Base-by-base conservation (phyloP, 2,888 invertebrate genomes). In the Drosophila anomelani region DNA sequence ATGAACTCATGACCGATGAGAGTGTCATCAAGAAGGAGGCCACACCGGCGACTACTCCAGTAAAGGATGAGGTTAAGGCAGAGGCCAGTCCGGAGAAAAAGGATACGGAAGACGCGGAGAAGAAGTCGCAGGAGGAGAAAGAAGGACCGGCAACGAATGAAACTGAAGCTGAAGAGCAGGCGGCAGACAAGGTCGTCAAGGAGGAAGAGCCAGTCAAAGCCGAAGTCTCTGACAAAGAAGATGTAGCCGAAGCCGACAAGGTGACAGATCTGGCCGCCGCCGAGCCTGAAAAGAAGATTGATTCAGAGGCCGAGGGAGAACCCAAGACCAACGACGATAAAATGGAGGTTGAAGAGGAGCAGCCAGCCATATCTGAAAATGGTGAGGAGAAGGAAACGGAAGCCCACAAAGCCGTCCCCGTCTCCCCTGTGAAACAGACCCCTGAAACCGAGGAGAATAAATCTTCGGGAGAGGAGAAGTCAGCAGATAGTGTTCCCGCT, bases 11-110 rank as follows among this genome's bases (percentile, higher is more conserved):
- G 23, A 88, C 91, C 34, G 91, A 90, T 26, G 91, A 91, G 29
- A 91, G 90, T 63, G 81, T 90, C 43, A 83, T 90, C 54, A 92
- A 92, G 38, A 91, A 88, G 55, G 91, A 92, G 69, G 71, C 36
- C 4, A 36, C 84, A 15, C 79, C 80, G 34, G 63, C 57, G 15
- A 43, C 60, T 12, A 38, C 75, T 13, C 29, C 77, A 1, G 66
- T 91, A 0, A 92, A 71, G 4, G 70, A 70, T 10, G 71, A 70
- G 26, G 23, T 66, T 17, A 69, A 66, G 49, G 41, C 20, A n/a
- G 77, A 77, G 47, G 62, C 47, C 10, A 70, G 15, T 26, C 26
- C 54, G 3, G 81, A 73, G 8, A 58, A 63, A 15, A 20, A 51
- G 17, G 73, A 79, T 7, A 26, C 36, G 10, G 60, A 61, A 7